Conservation (phyloP, 2,797 vertebrate species). For the Oryzias sinensis region DNA sequence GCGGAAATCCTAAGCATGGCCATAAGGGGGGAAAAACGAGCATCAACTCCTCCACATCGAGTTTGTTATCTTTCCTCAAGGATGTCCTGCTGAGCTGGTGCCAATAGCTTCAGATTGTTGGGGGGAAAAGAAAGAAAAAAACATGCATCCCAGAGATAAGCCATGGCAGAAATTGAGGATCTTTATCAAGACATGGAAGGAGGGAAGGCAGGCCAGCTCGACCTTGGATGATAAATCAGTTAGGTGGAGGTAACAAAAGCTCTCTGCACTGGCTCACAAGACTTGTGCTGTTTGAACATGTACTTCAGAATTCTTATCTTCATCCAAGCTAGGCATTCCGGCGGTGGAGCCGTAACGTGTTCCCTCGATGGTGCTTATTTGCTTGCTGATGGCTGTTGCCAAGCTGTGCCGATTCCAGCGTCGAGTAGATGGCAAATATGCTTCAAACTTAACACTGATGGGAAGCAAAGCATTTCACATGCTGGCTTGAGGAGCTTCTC, state of each 20-base stretch:
- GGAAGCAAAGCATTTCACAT: no score
- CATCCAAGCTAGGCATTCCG: neutral
- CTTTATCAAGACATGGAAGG: conserved; percentile 53
- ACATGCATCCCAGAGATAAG: conserved; percentile 61
- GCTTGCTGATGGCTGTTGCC: neutral
- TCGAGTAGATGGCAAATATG: neutral
- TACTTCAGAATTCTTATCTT: conserved; percentile 10
- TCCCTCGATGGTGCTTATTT: neutral
- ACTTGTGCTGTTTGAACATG: conserved; percentile 15
- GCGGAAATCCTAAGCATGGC: conserved; percentile 35
- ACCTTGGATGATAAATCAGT: conserved; percentile 58
- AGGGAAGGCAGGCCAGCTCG: conserved; percentile 27
- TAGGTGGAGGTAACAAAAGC: conserved; percentile 17
- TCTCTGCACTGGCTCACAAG: neutral
- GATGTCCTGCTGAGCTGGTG: conserved; percentile 48
- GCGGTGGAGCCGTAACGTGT: neutral
- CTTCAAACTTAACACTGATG: neutral
- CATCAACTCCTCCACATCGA: conserved; percentile 19
- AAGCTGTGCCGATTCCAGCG: conserved; percentile 1
- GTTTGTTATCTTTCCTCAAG: conserved; percentile 52
- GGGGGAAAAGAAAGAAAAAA: conserved; percentile 35
- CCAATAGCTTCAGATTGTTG: conserved; percentile 56
- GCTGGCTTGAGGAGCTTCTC: neutral
- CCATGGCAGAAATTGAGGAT: conserved; percentile 60
- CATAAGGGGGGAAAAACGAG: conserved; percentile 19